Evolutionary conservation across 2,888 invertebrate genomes (phyloP), one percentile per base, ranked within the genome.

Genomic region (Periphyllus acericola): DNA sequence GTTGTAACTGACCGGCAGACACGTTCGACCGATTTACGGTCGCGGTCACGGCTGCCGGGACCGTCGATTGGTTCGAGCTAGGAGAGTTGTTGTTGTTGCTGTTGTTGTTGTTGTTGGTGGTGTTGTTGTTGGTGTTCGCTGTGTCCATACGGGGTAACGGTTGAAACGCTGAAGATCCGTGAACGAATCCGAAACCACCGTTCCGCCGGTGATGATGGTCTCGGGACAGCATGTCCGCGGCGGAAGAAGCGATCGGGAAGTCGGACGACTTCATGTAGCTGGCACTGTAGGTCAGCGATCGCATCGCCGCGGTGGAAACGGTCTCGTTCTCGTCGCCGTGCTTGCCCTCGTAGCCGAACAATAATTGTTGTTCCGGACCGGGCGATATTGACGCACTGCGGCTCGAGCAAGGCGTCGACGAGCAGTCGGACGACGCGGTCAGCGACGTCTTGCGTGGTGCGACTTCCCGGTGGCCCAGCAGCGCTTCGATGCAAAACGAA

Each of bases 401-500:
- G 90, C 76, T 90, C 75, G 74, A 90, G 80, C 89, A 89, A 68
- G 90, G 90, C 89, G 90, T 52, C 87, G 86, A 79, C 36, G 79
- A 79, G n/a, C 79, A 89, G 52, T 83, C 55, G 91, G 32, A 92
- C 92, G 89, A 92, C 92, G 88, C 46, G 29, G 88, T 68, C 79
- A 68, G 32, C 8, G 88, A 82, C 32, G 81, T 52, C 11, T 55
- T 34, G 72, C 72, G 68, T 19, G 76, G 46, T 14, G 14, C 60
- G 34, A 89, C 83, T 89, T 89, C 89, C 32, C 89, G 89, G 66
- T 92, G 93, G 84, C 94, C 96, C 4, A 98, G 92, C 4, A 98
- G 92, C 0, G 97, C 97, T 91, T 98, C 98, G 90, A 98, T 98
- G 91, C 97, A 97, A 91, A 98, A 98, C 0, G 97, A 97, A 29